These are phyloP conservation scores for Lamellibrachia satsuma DNA, from an alignment of 2,888 invertebrate species.

Conservation along the genomic window DNA sequence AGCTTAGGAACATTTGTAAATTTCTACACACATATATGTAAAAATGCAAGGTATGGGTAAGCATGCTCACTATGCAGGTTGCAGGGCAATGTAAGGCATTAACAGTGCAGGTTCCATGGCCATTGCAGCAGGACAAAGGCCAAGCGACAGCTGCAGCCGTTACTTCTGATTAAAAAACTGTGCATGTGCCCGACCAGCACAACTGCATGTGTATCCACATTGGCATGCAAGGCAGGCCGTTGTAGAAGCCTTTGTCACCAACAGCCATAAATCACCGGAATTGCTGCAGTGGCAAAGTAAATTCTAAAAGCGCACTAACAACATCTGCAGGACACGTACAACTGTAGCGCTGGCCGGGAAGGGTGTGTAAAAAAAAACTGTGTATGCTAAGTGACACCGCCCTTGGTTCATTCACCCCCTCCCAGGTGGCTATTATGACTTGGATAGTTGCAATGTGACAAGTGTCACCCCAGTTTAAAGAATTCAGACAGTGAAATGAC, in stretches of 20 bases:
- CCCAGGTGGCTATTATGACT: constrained; percentile 1
- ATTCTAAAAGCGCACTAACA: constrained; percentile 5
- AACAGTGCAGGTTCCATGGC: constrained; percentile 1
- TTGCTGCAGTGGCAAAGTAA: constrained; percentile 13
- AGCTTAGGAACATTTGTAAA: background rate
- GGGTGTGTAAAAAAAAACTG: background rate
- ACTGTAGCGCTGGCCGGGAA: background rate
- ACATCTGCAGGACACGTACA: background rate
- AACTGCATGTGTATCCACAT: background rate
- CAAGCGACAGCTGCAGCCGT: constrained; percentile 1
- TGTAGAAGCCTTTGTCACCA: background rate
- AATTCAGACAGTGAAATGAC: background rate
- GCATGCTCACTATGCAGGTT: background rate
- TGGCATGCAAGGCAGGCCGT: background rate
- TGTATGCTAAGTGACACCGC: background rate
- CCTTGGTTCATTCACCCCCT: background rate
- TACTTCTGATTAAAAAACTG: background rate
- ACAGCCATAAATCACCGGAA: background rate
- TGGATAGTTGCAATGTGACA: background rate
- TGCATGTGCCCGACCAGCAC: background rate
- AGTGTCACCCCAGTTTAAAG: background rate
- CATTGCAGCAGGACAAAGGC: background rate
- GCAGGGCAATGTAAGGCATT: background rate
- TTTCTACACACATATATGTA: background rate
- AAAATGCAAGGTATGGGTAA: background rate